Conservation (phyloP, 2,113 vertebrate species). For the Onychostoma macrolepis region DNA sequence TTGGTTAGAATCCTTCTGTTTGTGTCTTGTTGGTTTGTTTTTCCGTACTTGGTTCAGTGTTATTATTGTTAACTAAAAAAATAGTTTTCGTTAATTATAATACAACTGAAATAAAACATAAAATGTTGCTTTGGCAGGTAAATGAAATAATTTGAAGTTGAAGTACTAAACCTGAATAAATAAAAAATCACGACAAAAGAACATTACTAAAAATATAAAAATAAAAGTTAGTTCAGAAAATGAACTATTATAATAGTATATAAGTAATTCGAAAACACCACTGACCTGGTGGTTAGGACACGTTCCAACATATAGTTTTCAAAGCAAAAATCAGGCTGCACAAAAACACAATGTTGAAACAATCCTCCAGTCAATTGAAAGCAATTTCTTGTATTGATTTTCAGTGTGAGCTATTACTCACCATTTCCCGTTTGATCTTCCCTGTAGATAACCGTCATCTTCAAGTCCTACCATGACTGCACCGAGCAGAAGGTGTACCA, state of each 20-base stretch:
- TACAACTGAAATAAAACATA: not conserved
- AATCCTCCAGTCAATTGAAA: constrained; percentile 16
- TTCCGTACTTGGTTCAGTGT: not conserved
- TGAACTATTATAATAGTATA: not conserved
- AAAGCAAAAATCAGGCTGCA: not conserved
- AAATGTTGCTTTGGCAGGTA: too few species aligned
- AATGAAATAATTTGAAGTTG: not conserved
- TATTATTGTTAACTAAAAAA: not conserved
- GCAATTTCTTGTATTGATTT: constrained; percentile 13
- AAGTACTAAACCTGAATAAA: not conserved
- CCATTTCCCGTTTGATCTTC: not conserved
- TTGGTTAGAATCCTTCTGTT: not conserved
- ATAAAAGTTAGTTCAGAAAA: not conserved
- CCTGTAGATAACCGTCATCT: constrained; percentile 81
- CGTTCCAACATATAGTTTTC: not conserved
- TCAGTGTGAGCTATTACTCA: constrained; percentile 4
- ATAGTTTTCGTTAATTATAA: not conserved
- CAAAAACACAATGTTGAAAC: constrained; percentile 15
- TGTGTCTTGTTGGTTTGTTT: not conserved
- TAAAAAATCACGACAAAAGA: not conserved
- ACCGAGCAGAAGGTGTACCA: constrained; percentile 85
- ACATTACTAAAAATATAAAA: not conserved
- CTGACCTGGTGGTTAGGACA: not conserved
- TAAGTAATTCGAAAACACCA: not conserved
- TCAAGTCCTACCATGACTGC: constrained; percentile 80